Percentiles rank a stretch among this genome's conserved stretches.
phyloP scores from a whole-genome alignment of 30 jellyfish, hydroid and myxozoan genomes.

The Aurelia sp. region DNA sequence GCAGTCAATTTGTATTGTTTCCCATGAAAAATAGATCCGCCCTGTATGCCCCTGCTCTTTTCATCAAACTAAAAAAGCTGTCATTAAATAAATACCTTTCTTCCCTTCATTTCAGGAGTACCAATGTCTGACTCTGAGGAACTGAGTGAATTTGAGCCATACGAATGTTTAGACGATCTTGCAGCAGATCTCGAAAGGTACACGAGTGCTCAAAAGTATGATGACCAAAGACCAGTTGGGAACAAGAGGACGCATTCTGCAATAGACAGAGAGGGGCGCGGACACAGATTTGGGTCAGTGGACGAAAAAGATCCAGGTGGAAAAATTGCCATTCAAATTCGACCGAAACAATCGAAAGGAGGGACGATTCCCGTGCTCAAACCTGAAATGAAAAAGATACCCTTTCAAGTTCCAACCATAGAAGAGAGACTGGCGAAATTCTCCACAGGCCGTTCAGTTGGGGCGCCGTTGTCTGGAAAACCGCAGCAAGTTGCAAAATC shows the following conservation, averaged over 20 bases:
- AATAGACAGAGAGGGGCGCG: not conserved
- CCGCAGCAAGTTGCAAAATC: conserved; percentile 15
- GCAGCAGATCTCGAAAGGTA: conserved; percentile 75
- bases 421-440: conserved; percentile 72
- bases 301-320: conserved; percentile 50
- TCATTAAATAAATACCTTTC: too few relatives aligned
- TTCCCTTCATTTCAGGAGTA: not conserved
- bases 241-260: not conserved
- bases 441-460: conserved; percentile 13
- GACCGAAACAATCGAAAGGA: conserved; percentile 29
- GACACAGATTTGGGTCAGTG: not conserved
- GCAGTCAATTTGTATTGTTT: too few relatives aligned
- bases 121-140: conserved; percentile 70
- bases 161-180: conserved; percentile 71
- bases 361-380: conserved; percentile 5
- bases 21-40: too few relatives aligned
- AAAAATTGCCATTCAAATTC: conserved; percentile 67
- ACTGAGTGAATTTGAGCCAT: conserved; percentile 75
- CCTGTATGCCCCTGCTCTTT: too few relatives aligned
- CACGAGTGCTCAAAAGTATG: conserved; percentile 44
- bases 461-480: not conserved
- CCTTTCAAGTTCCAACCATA: conserved; percentile 53
- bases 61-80: too few relatives aligned
- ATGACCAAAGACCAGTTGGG: conserved; percentile 14
- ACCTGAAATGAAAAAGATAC: conserved; percentile 31